Conservation (phyloP, 2,113 vertebrate species). For the Desmodus rotundus region DNA sequence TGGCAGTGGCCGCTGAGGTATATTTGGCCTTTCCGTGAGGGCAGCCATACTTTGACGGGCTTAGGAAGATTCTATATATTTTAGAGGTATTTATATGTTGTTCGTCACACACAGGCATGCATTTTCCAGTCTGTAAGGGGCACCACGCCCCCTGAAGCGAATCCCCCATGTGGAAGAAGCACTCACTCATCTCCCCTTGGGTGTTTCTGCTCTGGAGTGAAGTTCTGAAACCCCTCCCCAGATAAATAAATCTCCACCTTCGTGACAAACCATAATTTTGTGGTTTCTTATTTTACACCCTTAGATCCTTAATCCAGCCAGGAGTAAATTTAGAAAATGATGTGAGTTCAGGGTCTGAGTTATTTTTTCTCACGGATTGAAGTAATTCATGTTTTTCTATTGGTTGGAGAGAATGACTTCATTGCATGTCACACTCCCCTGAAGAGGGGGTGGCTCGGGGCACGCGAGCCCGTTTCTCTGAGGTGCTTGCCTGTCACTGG, state of each 20-base stretch:
- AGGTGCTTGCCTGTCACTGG: neutral
- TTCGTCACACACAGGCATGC: too few relatives aligned
- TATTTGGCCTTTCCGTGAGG: too few relatives aligned
- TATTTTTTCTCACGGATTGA: neutral
- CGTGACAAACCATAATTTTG: neutral
- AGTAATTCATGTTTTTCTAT: neutral
- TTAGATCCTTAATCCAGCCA: neutral
- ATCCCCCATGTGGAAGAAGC: neutral
- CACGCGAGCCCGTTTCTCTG: fast-evolving
- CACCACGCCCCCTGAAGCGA: neutral
- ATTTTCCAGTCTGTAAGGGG: neutral
- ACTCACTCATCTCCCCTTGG: neutral
- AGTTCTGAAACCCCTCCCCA: neutral
- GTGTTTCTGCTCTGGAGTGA: neutral
- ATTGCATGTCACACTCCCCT: neutral
- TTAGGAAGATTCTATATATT: neutral
- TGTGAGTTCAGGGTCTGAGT: neutral
- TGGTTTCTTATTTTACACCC: neutral
- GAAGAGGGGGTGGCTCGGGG: neutral
- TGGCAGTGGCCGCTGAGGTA: neutral
- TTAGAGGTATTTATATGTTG: neutral
- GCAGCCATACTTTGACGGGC: neutral
- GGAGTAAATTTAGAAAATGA: neutral
- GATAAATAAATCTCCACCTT: neutral
- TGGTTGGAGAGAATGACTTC: neutral